Base-by-base conservation (phyloP, 2,888 invertebrate species). In the Diachrysia chrysitis region DNA sequence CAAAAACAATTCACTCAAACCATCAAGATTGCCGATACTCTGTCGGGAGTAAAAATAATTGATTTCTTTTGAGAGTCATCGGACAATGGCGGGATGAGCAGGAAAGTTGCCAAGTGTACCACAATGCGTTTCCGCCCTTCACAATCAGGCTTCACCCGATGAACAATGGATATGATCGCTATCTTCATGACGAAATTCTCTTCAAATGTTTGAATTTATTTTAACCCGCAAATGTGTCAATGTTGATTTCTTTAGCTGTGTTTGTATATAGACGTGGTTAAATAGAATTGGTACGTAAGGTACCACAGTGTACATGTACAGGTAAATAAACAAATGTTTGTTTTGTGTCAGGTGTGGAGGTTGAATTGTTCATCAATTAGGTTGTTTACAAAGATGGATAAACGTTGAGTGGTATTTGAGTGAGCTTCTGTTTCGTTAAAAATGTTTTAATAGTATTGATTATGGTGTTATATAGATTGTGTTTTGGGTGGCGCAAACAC, bases 111-210 rank as follows among this genome's bases (percentile, higher is more conserved):
- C 42, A 14, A 21, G 48, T 51, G 10, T 9, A 51, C 48, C 48
- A 51, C 48, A 51, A 51, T 51, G 48, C 48, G 48, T 21, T 21
- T 51, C 48, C 48, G 48, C 48, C 19, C 48, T 51, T 51, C 48
- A 51, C 48, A 21, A 51, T 51, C 48, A 51, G 48, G 48, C 12
- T 3, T n/a, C n/a, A n/a, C n/a, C 17, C 21, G 2, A 10, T 19
- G 48, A 51, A 51, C 48, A 51, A 51, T 51, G 48, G 48, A 17
- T 51, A 19, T 21, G 48, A 51, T 51, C 19, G 21, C 48, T 12
- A 51, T 51, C 48, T 19, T 51, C 19, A 19, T 3, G 19, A 19
- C 19, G 21, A 51, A 51, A 51, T 19, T 21, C 48, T 9, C 12
- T 51, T 10, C 12, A 51, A 19, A 21, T 51, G 21, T 21, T 21